Evolutionary conservation across 2,888 invertebrate species (phyloP), one percentile per base, ranked within the genome.

Genomic region (Acanthopleura granulata): DNA sequence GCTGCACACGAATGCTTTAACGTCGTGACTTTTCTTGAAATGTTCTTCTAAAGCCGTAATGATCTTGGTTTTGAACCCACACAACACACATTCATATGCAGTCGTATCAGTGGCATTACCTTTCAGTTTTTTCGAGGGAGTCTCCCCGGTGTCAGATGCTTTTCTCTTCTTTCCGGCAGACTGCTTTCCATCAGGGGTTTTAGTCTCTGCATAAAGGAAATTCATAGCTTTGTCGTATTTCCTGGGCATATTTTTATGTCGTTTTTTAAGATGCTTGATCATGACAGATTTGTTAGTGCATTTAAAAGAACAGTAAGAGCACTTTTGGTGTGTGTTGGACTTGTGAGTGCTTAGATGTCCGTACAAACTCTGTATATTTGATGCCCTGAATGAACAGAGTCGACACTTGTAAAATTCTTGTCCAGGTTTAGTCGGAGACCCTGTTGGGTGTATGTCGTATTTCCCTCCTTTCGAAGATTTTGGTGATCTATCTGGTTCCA

Each of bases 1-100:
- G 0, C 77, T 78, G 66, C 83, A 83, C 22, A 75, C 72, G 27
- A 77, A 82, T 0, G 80, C 30, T 50, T 82, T 81, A 0, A 81
- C 69, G 69, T 80, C 77, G 75, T 81, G 76, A 57, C n/a, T 3
- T 22, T 57, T 22, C 57, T 57, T 57, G 22, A 57, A 57, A 57
- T 57, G 57, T 12, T 57, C 57, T 12, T 57, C 57, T n/a, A 57
- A 22, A 12, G n/a, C 57, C 3, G 3, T 22, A 57, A 57, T 57
- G n/a, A 12, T n/a, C 18, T 18, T 18, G 12, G 22, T 22, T 22
- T n/a, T 57, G 12, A 57, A 57, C 1, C 57, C 57, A 57, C 57
- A 57, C 57, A 57, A 22, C 18, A 22, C 57, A 57, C 57, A 57
- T 22, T 57, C 57, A 57, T n/a, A 57, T n/a, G 57, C 57, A 57